Base-by-base conservation (phyloP, 1,140 invertebrate species). In the Zaprionus lachaisei region DNA sequence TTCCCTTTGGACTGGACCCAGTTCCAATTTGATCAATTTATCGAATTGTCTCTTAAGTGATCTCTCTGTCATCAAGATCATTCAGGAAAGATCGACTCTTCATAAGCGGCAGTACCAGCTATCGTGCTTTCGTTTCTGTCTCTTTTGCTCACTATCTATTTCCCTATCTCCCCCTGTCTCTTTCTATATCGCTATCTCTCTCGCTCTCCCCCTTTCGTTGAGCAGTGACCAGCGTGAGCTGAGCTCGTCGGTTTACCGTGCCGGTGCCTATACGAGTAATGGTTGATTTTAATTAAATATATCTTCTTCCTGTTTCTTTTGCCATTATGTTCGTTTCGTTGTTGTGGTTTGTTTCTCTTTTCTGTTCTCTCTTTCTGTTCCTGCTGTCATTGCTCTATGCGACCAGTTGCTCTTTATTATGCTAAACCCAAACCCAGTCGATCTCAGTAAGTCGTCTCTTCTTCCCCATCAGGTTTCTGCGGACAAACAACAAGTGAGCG, bases 221-320 rank as follows among this genome's bases (percentile, higher is more conserved):
- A 62, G 22, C 58, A 31, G 14, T 44, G 34, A 72, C 24, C 31
- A 34, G 31, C 31, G 31, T 34, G 54, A 44, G 71, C 31, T 61
- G 56, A 68, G 68, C 51, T 77, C 71, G 82, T 76, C 70, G 72
- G 71, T 73, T 86, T 73, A 79, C 79, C 81, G 72, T 80, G 74
- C 73, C 85, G 84, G 84, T 81, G 85, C 76, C 72, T 81, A 84
- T 26, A 54, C 60, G 61, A 71, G 73, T 79, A 81, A 89, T 89
- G 85, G 85, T 89, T 89, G 85, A 90, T 90, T 89, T 89, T 89
- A 89, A 89, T 89, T 89, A 89, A 89, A 89, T 89, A 89, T 89
- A 90, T 89, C 85, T 89, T 89, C 85, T 89, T 89, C 85, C 85
- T 89, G 85, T 89, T 71, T 54, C 84, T 85, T 79, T 80, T 89